Evolutionary conservation across 2,888 invertebrate species (phyloP).

Genomic region (Patella caerulea): DNA sequence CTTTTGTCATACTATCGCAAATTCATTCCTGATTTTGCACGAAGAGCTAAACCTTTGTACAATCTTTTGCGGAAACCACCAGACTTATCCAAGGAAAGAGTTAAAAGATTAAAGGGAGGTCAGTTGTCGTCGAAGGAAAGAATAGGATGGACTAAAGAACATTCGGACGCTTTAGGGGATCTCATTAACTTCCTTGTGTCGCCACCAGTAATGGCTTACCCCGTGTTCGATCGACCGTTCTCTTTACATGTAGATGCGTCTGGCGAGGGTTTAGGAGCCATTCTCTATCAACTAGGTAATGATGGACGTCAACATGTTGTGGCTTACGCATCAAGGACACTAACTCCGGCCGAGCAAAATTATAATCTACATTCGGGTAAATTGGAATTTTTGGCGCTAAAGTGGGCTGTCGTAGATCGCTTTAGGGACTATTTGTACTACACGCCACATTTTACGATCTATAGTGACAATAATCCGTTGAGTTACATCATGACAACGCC

Average conservation of each 20-base stretch:
- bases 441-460: conserved; percentile 1
- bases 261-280: conserved; percentile 10
- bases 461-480: background rate
- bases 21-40: conserved; percentile 21
- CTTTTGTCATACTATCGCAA: conserved; percentile 11
- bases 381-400: background rate
- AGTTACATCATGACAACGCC: background rate
- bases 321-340: conserved; percentile 4
- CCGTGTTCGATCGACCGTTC: conserved; percentile 1
- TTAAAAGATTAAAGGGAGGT: background rate
- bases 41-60: conserved; percentile 14
- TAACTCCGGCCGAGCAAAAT: conserved; percentile 12
- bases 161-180: background rate
- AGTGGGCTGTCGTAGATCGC: background rate
- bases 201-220: conserved; percentile 9
- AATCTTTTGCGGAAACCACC: background rate
- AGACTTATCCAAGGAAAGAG: background rate
- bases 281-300: conserved; percentile 12
- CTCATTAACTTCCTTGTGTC: background rate
- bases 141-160: background rate
- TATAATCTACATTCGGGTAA: conserved; percentile 17
- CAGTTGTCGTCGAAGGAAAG: background rate
- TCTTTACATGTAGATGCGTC: conserved; percentile 16
- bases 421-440: conserved; percentile 21
- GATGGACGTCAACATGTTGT: background rate